Evolutionary conservation across 1,140 invertebrate species (phyloP), one percentile per base, ranked within the genome.

Genomic region (Drosophila orosa): DNA sequence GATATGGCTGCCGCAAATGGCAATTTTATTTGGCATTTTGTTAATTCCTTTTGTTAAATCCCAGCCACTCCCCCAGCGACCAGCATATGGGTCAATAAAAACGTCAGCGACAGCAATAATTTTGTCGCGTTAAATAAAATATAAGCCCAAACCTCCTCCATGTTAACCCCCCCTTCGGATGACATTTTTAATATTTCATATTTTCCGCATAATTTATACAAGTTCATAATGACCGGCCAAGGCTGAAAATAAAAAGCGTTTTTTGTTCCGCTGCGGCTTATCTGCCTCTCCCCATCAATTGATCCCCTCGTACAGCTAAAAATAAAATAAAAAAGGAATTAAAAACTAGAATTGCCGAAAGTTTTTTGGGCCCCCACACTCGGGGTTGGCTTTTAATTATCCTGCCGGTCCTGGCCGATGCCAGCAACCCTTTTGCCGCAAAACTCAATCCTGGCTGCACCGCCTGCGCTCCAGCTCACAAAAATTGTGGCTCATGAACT

Each of bases 401-500:
- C 59, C 68, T 45, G 68, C 31, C 37, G 42, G n/a, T 40, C 29
- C 42, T 48, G 60, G 45, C 29, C 35, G 63, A 35, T 56, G 50
- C 69, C 63, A 67, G 42, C 79, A 82, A 76, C 66, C 75, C 78
- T 72, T 72, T 75, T 50, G 78, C 78, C 74, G 35, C 73, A 74
- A 57, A 45, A 45, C 54, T 60, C 52, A 44, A 66, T 40, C 42
- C 44, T 56, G 33, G 22, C 31, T 33, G 54, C 56, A 37, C 24
- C 22, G 35, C 45, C 35, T 7, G 24, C 44, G 74, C 44, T 31
- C 42, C 48, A 24, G 40, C 40, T 40, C 67, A 33, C 57, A 58
- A 86, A 82, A 77, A 87, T 74, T 87, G 75, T 89, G 67, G 68
- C 84, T 87, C 83, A 89, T 87, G 84, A 87, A 87, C 83, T 87